phyloP scores from a whole-genome alignment of 2,113 vertebrate genomes.

The Lethenteron reissneri region DNA sequence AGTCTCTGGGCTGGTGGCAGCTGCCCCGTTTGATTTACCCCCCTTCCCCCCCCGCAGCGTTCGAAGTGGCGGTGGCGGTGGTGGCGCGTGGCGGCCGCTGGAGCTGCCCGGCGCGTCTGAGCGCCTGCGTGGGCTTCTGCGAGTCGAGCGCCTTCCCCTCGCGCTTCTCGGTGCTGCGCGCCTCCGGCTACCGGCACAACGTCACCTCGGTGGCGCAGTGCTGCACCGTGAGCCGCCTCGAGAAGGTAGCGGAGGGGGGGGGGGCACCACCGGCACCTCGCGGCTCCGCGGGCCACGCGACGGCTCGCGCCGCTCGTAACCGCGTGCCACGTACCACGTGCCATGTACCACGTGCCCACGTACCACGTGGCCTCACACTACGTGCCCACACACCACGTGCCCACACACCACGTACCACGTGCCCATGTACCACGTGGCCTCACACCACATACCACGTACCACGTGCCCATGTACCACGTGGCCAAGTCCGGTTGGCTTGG shows the following conservation, averaged over 20 bases:
- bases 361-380: too few relatives aligned
- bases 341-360: too few relatives aligned
- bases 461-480: too few relatives aligned
- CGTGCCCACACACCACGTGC: too few relatives aligned
- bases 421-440: too few relatives aligned
- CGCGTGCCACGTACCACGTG: too few relatives aligned
- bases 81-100: not conserved
- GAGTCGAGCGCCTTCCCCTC: constrained; percentile 70
- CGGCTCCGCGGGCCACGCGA: too few relatives aligned
- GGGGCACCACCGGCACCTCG: too few relatives aligned
- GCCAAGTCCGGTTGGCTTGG: too few relatives aligned
- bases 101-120: not conserved
- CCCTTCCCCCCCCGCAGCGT: not conserved
- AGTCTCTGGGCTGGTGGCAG: not conserved
- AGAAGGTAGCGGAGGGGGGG: constrained; percentile 16
- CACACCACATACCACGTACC: too few relatives aligned
- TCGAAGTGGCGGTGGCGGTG: not conserved
- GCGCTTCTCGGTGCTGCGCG: constrained; percentile 42
- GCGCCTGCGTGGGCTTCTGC: constrained; percentile 55
- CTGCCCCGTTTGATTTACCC: not conserved
- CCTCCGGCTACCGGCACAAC: constrained; percentile 51
- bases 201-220: constrained; percentile 51
- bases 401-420: too few relatives aligned
- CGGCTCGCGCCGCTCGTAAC: too few relatives aligned
- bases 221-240: constrained; percentile 41